These are phyloP conservation scores for Ibycter americanus DNA, from an alignment of 2,797 vertebrate genomes.

Conservation along the genomic window DNA sequence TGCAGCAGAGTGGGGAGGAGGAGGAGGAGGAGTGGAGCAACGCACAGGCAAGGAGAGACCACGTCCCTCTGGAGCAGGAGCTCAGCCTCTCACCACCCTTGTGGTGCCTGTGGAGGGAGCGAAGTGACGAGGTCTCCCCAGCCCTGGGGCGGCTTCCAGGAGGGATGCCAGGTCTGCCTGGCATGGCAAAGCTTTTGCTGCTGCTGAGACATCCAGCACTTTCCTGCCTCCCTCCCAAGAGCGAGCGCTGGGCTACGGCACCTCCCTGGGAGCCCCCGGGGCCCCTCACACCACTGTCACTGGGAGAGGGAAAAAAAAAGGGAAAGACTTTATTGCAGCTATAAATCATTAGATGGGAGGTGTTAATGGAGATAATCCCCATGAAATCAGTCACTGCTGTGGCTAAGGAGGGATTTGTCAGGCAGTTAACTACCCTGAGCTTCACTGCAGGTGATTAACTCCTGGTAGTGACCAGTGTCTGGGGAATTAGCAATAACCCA, in stretches of 20 bases:
- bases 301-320: neutral
- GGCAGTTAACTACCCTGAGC: constrained; percentile 57
- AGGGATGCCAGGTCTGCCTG: neutral
- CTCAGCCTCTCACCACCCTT: neutral
- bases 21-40: neutral
- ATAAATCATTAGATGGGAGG: constrained; percentile 56
- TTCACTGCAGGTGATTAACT: constrained; percentile 52
- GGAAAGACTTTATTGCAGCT: neutral
- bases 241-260: neutral
- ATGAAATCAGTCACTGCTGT: constrained; percentile 47
- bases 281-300: neutral
- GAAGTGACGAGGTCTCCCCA: neutral
- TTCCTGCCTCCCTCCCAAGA: neutral
- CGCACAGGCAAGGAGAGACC: neutral
- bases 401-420: constrained; percentile 60
- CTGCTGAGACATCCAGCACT: neutral
- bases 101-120: accelerated
- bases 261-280: neutral
- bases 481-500: constrained; percentile 50
- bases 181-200: neutral
- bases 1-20: neutral
- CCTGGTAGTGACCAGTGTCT: constrained; percentile 45
- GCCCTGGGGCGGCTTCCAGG: neutral
- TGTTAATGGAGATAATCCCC: constrained; percentile 60
- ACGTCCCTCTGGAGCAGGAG: neutral